Base-by-base conservation (phyloP, 2,888 invertebrate genomes). In the Lasioglossum calceatum region DNA sequence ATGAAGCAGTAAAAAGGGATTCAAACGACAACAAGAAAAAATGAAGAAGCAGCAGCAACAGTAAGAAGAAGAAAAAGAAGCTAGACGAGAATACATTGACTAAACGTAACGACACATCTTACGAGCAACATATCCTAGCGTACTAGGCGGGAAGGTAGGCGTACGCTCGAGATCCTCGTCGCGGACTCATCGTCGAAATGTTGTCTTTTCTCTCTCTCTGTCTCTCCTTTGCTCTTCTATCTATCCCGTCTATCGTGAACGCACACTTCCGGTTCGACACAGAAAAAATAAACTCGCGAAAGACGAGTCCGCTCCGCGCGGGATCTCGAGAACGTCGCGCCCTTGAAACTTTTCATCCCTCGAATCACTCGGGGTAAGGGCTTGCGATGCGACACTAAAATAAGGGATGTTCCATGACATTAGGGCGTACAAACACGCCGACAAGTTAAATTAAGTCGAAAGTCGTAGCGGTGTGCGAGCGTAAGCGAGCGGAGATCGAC, bases 61-160 rank as follows among this genome's bases (percentile, higher is more conserved):
- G 77, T 82, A 47, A n/a, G 27, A 73, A 32, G 64, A 74, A 84
- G 85, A 89, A 84, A 72, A 81, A 77, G 89, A 89, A 88, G 87
- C 80, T 91, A 90, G 85, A 84, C 90, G 85, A 89, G 36, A 70
- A 50, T 85, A 72, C 75, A 79, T 76, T 78, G 85, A 93, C 90
- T 93, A 93, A 74, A 54, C 93, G 92, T 94, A 93, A 94, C 92
- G 92, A 93, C 92, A 93, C 92, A 92, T 93, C 93, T 94, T 93
- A 93, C 92, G 93, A 94, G 91, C 93, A 94, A 95, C 95, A 95
- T 95, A 95, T 95, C 95, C 94, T 95, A 95, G 94, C 92, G 91
- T 94, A 89, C 91, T 92, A 92, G 70, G 42, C n/a, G 39, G 54
- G 27, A 70, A 23, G 50, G 14, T 39, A 32, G 90, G 82, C 23